These are phyloP conservation scores for Portevinia maculata DNA, from an alignment of 2,888 invertebrate genomes.

Conservation along the genomic window DNA sequence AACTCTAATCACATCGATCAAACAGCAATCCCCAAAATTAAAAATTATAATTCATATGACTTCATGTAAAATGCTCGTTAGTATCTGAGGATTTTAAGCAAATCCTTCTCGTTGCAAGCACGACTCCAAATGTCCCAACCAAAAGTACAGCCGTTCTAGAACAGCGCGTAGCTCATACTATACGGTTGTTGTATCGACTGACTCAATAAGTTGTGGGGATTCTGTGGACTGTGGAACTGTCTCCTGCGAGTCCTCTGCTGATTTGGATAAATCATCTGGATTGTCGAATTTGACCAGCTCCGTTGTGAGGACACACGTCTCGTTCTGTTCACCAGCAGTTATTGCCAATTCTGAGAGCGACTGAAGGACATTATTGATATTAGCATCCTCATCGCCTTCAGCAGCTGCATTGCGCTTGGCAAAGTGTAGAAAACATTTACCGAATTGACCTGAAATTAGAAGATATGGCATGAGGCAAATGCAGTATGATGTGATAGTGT, in stretches of 20 bases:
- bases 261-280: slow-evolving; percentile 66
- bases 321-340: slow-evolving; percentile 75
- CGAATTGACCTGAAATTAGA: slow-evolving; percentile 84
- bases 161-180: slow-evolving; percentile 82
- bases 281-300: slow-evolving; percentile 79
- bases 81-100: slow-evolving; percentile 73
- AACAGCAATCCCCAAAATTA: slow-evolving; percentile 28
- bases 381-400: slow-evolving; percentile 78
- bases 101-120: slow-evolving; percentile 80
- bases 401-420: slow-evolving; percentile 85
- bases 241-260: slow-evolving; percentile 34
- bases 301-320: slow-evolving; percentile 79
- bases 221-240: slow-evolving; percentile 21
- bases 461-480: not conserved
- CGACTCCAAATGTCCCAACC: slow-evolving; percentile 80
- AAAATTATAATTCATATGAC: slow-evolving; percentile 69
- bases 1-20: not conserved
- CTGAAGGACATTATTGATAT: slow-evolving; percentile 81
- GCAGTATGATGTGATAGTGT: slow-evolving; percentile 40
- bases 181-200: slow-evolving; percentile 82
- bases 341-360: slow-evolving; percentile 79
- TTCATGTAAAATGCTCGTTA: slow-evolving; percentile 73
- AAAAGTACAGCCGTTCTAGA: slow-evolving; percentile 81
- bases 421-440: slow-evolving; percentile 90
- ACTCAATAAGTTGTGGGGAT: slow-evolving; percentile 78